Base-by-base conservation (phyloP, 2,888 invertebrate genomes). In the Pimpla rufipes region DNA sequence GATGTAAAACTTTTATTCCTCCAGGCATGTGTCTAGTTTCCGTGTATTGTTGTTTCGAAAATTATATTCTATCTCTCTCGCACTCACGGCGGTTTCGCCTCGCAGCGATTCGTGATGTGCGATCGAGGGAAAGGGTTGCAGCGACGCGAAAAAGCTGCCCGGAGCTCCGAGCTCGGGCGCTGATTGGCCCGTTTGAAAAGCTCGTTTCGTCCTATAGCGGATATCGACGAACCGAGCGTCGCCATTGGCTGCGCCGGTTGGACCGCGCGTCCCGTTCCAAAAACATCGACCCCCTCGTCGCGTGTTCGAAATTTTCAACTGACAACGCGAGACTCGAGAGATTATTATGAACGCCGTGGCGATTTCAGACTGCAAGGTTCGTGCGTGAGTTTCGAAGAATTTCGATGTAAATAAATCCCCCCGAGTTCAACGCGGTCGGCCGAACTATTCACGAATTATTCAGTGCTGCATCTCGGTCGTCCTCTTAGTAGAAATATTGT, bases 131-230 rank as follows among this genome's bases (percentile, higher is more conserved):
- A 45, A 47, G 23, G 73, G 59, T 16, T 57, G 71, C 8, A 71
- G 13, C 40, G 42, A n/a, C 4, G 29, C 40, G 59, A 45, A 59
- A 73, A 59, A 59, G 73, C 59, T 73, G 47, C 13, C 21, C 42
- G 45, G 18, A 6, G 16, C 18, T 18, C 1, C 50, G 29, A 52
- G 35, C 16, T n/a, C n/a, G 1, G 11, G 16, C 29, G 11, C 7
- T 35, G 3, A 74, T 75, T 80, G 67, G 75, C 59, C 29, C 1
- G 29, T 80, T 75, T 62, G 29, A 78, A 78, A 78, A 62, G 47
- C 62, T 37, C 73, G 47, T 37, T 59, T 45, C 67, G 47, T 73
- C 71, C 11, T 50, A 45, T 11, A 59, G 68, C 76, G 59, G 67
- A 77, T 59, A 77, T 77, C 59, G 45, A 45, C 37, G n/a, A 40